Evolutionary conservation across 1,140 invertebrate species (phyloP).

Genomic region (Lordiphosa mommai): DNA sequence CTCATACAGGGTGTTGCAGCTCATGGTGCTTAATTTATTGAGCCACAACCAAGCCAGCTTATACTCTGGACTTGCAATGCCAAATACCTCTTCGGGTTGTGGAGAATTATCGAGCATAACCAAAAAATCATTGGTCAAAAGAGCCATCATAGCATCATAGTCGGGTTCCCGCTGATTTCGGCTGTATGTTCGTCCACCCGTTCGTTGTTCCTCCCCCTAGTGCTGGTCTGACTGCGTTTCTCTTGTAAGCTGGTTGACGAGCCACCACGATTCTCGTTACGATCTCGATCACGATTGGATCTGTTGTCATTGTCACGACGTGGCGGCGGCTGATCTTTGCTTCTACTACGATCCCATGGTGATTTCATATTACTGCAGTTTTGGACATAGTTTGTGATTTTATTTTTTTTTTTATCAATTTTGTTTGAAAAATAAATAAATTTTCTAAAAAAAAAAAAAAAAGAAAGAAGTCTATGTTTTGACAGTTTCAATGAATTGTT

Average conservation of each 20-base stretch:
- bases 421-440: neutral
- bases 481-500: slow-evolving; percentile 64
- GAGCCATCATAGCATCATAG: neutral
- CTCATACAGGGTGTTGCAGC: slow-evolving; percentile 27
- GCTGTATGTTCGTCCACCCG: too few relatives aligned
- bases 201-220: too few relatives aligned
- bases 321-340: neutral
- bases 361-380: neutral
- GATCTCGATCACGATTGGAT: neutral
- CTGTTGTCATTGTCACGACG: neutral
- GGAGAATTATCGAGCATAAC: slow-evolving; percentile 35
- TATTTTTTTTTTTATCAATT: neutral
- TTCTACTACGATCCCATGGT: neutral
- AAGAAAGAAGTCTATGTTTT: slow-evolving; percentile 22
- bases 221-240: neutral
- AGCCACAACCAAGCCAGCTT: slow-evolving; percentile 35
- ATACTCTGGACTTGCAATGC: slow-evolving; percentile 13
- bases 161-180: neutral
- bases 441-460: neutral
- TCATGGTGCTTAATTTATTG: slow-evolving; percentile 34
- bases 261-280: neutral
- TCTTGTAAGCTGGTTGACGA: neutral
- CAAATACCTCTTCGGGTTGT: slow-evolving; percentile 32
- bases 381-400: neutral
- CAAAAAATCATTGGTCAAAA: slow-evolving; percentile 34